phyloP scores from a whole-genome alignment of 2,797 vertebrate species.

The Paguma larvata region DNA sequence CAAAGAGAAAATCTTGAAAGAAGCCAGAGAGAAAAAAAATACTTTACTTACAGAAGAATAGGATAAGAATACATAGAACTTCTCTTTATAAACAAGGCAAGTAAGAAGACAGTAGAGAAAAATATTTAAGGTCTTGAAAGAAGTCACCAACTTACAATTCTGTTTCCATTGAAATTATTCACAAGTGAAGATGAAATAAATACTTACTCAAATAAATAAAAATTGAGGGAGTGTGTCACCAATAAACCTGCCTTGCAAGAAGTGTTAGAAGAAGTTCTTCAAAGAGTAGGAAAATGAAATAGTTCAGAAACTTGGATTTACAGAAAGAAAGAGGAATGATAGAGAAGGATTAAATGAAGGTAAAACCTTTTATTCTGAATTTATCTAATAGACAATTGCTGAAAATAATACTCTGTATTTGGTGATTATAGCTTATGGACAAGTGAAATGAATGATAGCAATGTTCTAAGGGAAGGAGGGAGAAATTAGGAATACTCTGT shows the following conservation, averaged over 20 bases:
- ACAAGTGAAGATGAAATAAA: not conserved
- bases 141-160: not conserved
- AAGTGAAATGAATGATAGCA: not conserved
- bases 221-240: not conserved
- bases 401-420: not conserved
- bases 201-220: not conserved
- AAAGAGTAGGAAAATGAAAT: not conserved
- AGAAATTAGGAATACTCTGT: not conserved
- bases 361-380: not conserved
- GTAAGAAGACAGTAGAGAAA: not conserved
- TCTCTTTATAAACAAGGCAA: constrained; percentile 18
- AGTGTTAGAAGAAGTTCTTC: not conserved
- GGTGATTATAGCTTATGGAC: not conserved
- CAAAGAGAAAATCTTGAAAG: not conserved
- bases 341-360: not conserved
- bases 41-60: constrained; percentile 7
- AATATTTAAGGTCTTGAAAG: not conserved
- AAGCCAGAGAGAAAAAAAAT: not conserved
- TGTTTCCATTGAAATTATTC: not conserved
- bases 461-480: not conserved
- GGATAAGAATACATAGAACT: not conserved
- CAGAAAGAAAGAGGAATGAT: not conserved
- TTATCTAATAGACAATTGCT: not conserved
- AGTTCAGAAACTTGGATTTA: not conserved
- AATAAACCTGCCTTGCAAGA: not conserved